Conservation (phyloP, 2,797 vertebrate genomes). For the Crocidura indochinensis region DNA sequence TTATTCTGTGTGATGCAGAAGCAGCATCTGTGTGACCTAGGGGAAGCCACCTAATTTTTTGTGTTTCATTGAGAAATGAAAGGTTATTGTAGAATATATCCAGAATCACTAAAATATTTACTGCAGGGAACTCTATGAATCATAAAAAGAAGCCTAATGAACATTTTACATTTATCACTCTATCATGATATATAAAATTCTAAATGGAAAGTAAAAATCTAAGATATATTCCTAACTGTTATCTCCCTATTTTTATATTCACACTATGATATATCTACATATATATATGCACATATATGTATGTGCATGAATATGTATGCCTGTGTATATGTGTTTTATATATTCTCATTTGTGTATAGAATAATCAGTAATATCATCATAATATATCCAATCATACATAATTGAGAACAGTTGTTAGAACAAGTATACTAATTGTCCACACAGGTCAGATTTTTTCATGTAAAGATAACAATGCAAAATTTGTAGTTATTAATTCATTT, state of each 20-base stretch:
- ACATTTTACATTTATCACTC: background rate
- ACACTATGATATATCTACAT: background rate
- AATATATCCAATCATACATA: too few relatives aligned
- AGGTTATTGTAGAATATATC: background rate
- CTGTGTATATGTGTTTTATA: too few relatives aligned
- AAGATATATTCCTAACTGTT: background rate
- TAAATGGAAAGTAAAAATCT: background rate
- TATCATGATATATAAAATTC: background rate
- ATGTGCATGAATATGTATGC: too few relatives aligned
- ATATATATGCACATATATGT: background rate
- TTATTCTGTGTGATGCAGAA: background rate
- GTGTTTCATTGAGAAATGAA: slow-evolving; percentile 26
- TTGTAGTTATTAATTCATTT: slow-evolving; percentile 12
- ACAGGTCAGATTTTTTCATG: background rate
- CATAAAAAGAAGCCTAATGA: background rate
- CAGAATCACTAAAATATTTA: background rate
- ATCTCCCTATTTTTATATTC: background rate
- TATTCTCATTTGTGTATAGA: too few relatives aligned
- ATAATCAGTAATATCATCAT: too few relatives aligned
- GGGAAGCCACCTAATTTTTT: background rate
- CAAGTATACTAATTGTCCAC: background rate
- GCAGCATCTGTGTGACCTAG: background rate
- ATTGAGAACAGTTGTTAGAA: too few relatives aligned
- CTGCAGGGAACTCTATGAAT: background rate
- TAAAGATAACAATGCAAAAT: background rate